Base-by-base conservation (phyloP, 1,140 invertebrate species). In the Anagrus nilaparvatae region DNA sequence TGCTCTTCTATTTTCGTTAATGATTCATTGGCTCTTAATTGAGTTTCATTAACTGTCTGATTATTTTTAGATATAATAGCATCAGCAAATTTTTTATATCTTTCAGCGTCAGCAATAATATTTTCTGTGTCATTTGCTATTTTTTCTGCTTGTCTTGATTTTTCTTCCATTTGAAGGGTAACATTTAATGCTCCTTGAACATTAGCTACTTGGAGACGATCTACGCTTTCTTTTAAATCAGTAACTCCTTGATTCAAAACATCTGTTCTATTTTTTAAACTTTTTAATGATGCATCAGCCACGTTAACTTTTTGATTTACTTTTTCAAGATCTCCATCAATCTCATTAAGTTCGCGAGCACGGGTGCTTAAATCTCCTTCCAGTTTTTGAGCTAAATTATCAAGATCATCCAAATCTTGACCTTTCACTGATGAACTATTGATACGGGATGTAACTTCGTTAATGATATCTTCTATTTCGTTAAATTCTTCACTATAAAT, bases 401-500 rank as follows among this genome's bases (percentile, higher is more conserved):
- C 65, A 2, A 85, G 51, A 10, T 77, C 71, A 35, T 81, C 77
- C 3, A 95, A 71, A 51, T 89, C 84, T 36, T 79, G 72, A 48
- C 78, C 74, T 44, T 81, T 84, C 5, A 86, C 73, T 21, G 75
- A 74, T 9, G 81, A 80, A 57, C 82, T 89, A 30, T 81, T 72
- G n/a, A 97, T 69, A 14, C 5, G 29, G 14, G n/a, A 14, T 14
- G 14, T 25, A 23, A 46, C 44, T 56, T 87, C 80, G 27, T 82
- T 72, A 40, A 98, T 68, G 54, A 84, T 83, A 19, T 80, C 74
- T 52, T 93, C 83, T 80, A 97, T 90, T 48, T 80, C 77, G 50
- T 87, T 82, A 70, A 97, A 98, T 63, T 95, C 87, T 51, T 84
- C 76, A 4, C 89, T 89, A 56, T 97, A 98, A 1, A 91, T 92